Evolutionary conservation across 2,888 invertebrate genomes (phyloP), one percentile per base, ranked within the genome.

Genomic region (Pristionchus mayeri): DNA sequence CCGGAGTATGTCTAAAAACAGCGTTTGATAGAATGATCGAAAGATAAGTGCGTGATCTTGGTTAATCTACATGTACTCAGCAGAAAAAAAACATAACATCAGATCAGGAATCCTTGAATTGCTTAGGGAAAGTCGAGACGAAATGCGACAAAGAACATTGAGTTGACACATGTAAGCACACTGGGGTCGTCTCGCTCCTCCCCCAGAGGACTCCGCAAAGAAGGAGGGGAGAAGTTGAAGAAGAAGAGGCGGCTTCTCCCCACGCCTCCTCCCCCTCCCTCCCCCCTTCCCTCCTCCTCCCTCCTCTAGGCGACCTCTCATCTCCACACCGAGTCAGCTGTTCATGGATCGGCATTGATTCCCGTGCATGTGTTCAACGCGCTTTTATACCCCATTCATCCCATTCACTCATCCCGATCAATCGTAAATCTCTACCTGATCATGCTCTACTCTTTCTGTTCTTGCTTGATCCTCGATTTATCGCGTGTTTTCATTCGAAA

Each of bases 321-420:
- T 48, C 48, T 75, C 27, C 44, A 40, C 48, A 75, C 60, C 27
- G 60, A 4, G 71, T 71, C 71, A 71, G 71, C 71, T 71, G 71
- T 71, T 71, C 44, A 6, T 30, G 24, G 21, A 7, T 13, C 60
- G 54, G 21, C 30, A 71, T 71, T 40, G 71, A 71, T 71, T 67
- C 67, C 24, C 21, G 27, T 27, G 21, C 67, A 67, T 67, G 67
- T 67, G 67, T 67, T 67, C 40, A 71, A 16, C 40, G 18, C 67
- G 67, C 16, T 67, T 60, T 67, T 40, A 67, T 71, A 11, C n/a
- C n/a, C n/a, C 71, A 6, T 37, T 34, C 21, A 44, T 44, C 7
- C 44, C 44, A 44, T 13, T 44, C 6, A 9, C 44, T 44, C 6
- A 44, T 13, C 44, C 7, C 44, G 7, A 44, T 44, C 13, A 44